Conservation (phyloP, 2,888 invertebrate genomes). For the Brachyptera putata region DNA sequence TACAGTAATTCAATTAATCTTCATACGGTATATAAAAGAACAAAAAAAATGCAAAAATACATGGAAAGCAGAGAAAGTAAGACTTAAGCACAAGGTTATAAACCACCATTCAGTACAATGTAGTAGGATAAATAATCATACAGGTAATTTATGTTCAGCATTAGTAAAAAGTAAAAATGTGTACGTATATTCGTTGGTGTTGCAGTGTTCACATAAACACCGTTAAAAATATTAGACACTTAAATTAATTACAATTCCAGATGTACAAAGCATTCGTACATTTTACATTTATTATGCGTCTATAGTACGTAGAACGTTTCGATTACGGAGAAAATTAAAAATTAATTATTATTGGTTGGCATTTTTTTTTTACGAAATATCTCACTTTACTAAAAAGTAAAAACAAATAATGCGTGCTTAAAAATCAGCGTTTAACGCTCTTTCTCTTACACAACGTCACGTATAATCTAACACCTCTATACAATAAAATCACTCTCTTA, state of each 20-base stretch:
- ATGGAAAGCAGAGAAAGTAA: neutral
- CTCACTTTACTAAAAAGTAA: too few relatives aligned
- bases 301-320: neutral
- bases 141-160: too few relatives aligned
- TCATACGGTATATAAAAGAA: neutral
- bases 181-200: too few relatives aligned
- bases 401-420: neutral
- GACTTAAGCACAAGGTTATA: too few relatives aligned
- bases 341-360: too few relatives aligned
- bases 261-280: neutral
- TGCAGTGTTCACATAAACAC: too few relatives aligned
- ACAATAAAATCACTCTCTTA: neutral
- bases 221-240: too few relatives aligned
- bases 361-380: too few relatives aligned
- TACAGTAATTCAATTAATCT: neutral
- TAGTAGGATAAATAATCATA: too few relatives aligned
- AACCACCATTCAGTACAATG: too few relatives aligned
- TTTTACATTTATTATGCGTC: neutral
- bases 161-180: too few relatives aligned
- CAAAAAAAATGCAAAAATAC: neutral
- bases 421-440: neutral
- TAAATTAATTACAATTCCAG: too few relatives aligned
- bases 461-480: slow-evolving; percentile 3
- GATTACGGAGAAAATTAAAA: neutral
- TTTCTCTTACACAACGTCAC: neutral